phyloP scores from a whole-genome alignment of 1,140 invertebrate genomes.

The Drosophila tsacasi region DNA sequence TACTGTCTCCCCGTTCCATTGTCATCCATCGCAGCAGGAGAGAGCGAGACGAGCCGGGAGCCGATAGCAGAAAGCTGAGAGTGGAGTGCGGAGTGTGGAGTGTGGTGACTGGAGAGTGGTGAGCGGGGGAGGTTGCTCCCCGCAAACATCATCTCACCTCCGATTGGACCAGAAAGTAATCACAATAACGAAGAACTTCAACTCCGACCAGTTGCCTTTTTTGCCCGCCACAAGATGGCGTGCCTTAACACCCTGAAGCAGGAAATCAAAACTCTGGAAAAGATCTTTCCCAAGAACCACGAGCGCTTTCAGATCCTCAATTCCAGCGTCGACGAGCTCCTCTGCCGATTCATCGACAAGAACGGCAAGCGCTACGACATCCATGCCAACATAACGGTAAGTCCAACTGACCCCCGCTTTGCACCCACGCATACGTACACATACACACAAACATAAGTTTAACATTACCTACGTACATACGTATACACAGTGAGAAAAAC shows the following conservation, averaged over 20 bases:
- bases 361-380: slow-evolving; percentile 98
- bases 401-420: slow-evolving; percentile 77
- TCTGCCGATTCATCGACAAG: slow-evolving; percentile 97
- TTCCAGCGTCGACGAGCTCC: slow-evolving; percentile 98
- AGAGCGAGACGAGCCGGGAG: slow-evolving; percentile 9
- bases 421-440: slow-evolving; percentile 2
- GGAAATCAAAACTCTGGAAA: slow-evolving; percentile 98
- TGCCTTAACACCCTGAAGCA: slow-evolving; percentile 98
- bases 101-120: slow-evolving; percentile 7
- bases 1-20: slow-evolving; percentile 12
- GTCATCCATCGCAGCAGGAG: slow-evolving; percentile 12
- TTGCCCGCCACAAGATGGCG: slow-evolving; percentile 90
- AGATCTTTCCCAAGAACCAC: slow-evolving; percentile 97
- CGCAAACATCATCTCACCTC: slow-evolving; percentile 16
- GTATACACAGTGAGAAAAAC: neutral
- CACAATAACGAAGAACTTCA: slow-evolving; percentile 26
- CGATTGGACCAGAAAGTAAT: slow-evolving; percentile 32
- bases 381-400: slow-evolving; percentile 99
- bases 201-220: slow-evolving; percentile 59
- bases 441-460: too few species aligned
- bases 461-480: neutral
- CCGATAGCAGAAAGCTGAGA: slow-evolving; percentile 3
- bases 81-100: neutral
- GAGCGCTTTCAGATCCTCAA: slow-evolving; percentile 98
- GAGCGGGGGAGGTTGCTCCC: slow-evolving; percentile 25